Base-by-base conservation (phyloP, 2,797 vertebrate species). In the Chiloscyllium punctatum region DNA sequence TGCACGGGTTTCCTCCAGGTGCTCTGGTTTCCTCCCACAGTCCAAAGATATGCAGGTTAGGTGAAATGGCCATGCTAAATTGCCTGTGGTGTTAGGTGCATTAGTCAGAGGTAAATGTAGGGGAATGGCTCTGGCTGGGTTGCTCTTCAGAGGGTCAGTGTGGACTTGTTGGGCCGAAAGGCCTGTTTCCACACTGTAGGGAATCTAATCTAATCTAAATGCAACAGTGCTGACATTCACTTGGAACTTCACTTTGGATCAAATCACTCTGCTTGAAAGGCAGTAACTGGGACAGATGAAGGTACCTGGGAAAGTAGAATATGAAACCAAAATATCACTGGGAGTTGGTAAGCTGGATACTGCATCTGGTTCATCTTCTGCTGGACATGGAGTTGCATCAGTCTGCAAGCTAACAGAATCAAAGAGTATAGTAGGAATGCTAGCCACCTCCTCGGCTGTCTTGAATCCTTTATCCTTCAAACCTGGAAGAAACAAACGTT, bases 301-400 rank as follows among this genome's bases (percentile, higher is more conserved):
- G 71, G 96, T 95, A 99, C 99, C 99, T 95, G 99, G 99, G 96
- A 98, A 99, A 4, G 99, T 99, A 0, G 99, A 99, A 96, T 99
- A 99, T 96, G 98, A 99, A 96, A 99, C 99, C 95, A 99, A 97
- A 96, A 99, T 99, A 97, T 99, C 99, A 0, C 99, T 98, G 7
- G 98, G 97, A 0, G 98, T 99, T 74, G 99, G 99, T 95, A 99
- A 97, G 21, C 97, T 97, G 2, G 98, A 96, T 79, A 98, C 88
- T 0, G 99, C 98, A 0, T 99, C 99, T 0, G 95, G 96, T 96
- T 99, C 98, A 0, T 99, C 99, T 0, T 96, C 98, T 95, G 97
- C 96, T 37, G 0, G 96, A 48, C 97, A 96, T 0, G 99, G 98
- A 3, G 97, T 97, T 0, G 98, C 98, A 0, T 99, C 99, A 0